Evolutionary conservation across 2,797 vertebrate genomes (phyloP).

Genomic region (Hephaestus fuliginosus): DNA sequence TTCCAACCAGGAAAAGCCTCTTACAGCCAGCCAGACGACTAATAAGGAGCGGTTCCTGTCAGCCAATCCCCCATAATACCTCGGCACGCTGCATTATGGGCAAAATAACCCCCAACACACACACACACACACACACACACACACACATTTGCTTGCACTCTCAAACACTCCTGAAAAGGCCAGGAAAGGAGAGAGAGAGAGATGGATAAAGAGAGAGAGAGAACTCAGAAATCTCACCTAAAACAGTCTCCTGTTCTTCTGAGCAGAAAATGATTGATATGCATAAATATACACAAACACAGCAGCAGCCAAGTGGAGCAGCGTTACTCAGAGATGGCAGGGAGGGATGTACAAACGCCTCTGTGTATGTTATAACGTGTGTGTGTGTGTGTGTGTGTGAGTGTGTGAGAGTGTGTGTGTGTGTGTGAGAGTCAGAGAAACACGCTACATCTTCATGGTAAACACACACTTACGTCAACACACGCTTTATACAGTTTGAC

Average conservation of each 20-base stretch:
- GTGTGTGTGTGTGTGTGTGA: not conserved
- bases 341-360: conserved; percentile 32
- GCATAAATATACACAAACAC: conserved; percentile 58
- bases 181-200: conserved; percentile 55
- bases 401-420: conserved; percentile 38
- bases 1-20: conserved; percentile 81
- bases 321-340: conserved; percentile 33
- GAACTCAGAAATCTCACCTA: conserved; percentile 51
- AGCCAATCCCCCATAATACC: conserved; percentile 81
- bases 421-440: conserved; percentile 29
- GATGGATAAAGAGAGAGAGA: conserved; percentile 54
- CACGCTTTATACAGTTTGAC: not conserved
- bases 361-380: conserved; percentile 24
- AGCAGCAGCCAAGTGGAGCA: conserved; percentile 47
- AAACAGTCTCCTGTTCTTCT: conserved; percentile 60
- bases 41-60: conserved; percentile 83
- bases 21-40: conserved; percentile 82
- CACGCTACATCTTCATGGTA: conserved; percentile 30
- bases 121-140: conserved; percentile 41
- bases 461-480: conserved; percentile 15
- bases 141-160: conserved; percentile 5
- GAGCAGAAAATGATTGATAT: conserved; percentile 58
- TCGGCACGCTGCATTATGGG: conserved; percentile 77
- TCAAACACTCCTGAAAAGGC: conserved; percentile 78
- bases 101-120: conserved; percentile 68